These are phyloP conservation scores for Eumaeus atala DNA, from an alignment of 1,140 invertebrate genomes.

Conservation along the genomic window DNA sequence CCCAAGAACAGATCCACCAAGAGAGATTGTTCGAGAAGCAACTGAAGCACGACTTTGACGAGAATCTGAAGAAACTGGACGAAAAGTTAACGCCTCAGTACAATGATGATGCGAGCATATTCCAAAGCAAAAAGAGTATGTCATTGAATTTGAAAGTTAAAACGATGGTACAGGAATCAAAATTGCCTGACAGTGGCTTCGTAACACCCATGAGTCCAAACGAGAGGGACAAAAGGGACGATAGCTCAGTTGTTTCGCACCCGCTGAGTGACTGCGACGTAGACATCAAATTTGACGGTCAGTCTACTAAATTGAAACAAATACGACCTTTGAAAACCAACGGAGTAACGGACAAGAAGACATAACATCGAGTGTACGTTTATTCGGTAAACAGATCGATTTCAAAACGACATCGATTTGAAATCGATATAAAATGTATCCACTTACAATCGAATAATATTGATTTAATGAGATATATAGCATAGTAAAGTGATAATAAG, in stretches of 20 bases:
- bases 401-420: no score
- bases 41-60: constrained; percentile 67
- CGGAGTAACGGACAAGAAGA: constrained; percentile 3
- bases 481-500: no score
- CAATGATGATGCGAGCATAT: constrained; percentile 52
- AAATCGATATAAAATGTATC: no score
- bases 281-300: constrained; percentile 70
- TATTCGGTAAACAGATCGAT: no score
- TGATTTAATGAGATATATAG: no score
- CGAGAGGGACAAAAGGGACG: constrained; percentile 33
- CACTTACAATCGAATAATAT: no score
- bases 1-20: constrained; percentile 79
- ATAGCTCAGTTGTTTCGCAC: constrained; percentile 60
- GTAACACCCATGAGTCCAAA: constrained; percentile 50
- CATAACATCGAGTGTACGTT: background rate
- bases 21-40: constrained; percentile 68
- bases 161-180: constrained; percentile 25
- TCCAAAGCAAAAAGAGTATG: constrained; percentile 48
- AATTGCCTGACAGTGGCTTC: constrained; percentile 51
- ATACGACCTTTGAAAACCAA: constrained; percentile 42
- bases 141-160: constrained; percentile 50
- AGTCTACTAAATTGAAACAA: constrained; percentile 65
- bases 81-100: constrained; percentile 41
- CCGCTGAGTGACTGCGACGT: constrained; percentile 73
- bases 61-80: constrained; percentile 60